Evolutionary conservation across 2,888 invertebrate genomes (phyloP).

Genomic region (Amiota communis): DNA sequence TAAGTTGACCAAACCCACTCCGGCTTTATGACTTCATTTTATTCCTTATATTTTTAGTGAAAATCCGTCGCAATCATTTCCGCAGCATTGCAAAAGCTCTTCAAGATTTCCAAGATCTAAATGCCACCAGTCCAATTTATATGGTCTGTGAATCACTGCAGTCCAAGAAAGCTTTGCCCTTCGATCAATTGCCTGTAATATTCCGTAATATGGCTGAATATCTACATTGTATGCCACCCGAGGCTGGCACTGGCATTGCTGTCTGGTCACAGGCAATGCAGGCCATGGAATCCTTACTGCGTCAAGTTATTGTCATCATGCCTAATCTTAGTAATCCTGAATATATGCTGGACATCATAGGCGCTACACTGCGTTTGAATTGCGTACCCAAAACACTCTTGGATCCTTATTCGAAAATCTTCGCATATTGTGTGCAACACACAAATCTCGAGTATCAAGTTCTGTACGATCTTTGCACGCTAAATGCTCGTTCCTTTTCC

Average conservation of each 20-base stretch:
- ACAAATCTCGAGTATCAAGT: conserved; percentile 85
- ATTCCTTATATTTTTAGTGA: conserved; percentile 55
- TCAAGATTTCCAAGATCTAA: conserved; percentile 95
- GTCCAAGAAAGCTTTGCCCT: conserved; percentile 82
- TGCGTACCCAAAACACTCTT: conserved; percentile 82
- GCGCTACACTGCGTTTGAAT: conserved; percentile 87
- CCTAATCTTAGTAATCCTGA: conserved; percentile 81
- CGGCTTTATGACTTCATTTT: neutral
- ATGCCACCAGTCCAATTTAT: conserved; percentile 94
- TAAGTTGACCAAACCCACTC: conserved; percentile 65
- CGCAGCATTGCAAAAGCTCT: conserved; percentile 94
- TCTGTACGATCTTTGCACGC: conserved; percentile 89
- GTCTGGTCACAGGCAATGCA: conserved; percentile 87
- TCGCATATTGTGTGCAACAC: conserved; percentile 94
- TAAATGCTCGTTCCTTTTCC: conserved; percentile 90
- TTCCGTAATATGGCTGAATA: conserved; percentile 94
- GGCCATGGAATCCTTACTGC: conserved; percentile 89
- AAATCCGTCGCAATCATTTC: conserved; percentile 86
- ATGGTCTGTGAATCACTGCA: conserved; percentile 84
- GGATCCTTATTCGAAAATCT: conserved; percentile 95
- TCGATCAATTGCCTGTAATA: conserved; percentile 83
- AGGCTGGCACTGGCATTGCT: conserved; percentile 81
- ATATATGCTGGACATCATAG: conserved; percentile 83
- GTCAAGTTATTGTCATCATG: conserved; percentile 82
- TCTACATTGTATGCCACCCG: conserved; percentile 91